Evolutionary conservation across 2,797 vertebrate species (phyloP).

Genomic region (Poliocrania exsul): DNA sequence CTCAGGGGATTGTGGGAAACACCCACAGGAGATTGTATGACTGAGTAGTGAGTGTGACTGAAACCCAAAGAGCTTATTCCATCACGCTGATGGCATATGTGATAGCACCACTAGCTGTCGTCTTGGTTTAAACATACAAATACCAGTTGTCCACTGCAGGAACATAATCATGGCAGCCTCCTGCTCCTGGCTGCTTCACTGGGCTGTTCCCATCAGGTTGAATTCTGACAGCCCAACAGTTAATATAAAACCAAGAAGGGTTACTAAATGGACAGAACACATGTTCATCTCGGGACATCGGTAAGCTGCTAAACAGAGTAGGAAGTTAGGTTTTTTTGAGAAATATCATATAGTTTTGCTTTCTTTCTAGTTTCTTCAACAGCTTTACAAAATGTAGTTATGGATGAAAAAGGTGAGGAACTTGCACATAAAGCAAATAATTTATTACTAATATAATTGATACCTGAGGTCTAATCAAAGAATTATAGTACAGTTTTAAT

Average conservation of each 20-base stretch:
- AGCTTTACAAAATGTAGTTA: not conserved
- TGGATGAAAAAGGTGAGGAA: not conserved
- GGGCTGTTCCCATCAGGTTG: fast-evolving
- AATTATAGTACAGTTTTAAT: not conserved
- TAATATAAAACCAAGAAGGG: not conserved
- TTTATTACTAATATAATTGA: not conserved
- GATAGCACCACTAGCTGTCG: not conserved
- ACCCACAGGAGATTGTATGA: not conserved
- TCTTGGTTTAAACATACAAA: not conserved
- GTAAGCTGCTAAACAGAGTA: not conserved
- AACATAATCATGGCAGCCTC: not conserved
- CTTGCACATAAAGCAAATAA: not conserved
- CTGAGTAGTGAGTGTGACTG: not conserved
- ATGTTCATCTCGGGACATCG: fast-evolving
- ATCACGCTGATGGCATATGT: not conserved
- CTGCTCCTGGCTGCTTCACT: not conserved
- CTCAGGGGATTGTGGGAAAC: not conserved
- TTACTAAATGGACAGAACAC: not conserved
- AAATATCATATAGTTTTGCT: not conserved
- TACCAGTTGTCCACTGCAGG: not conserved
- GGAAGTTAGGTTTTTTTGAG: not conserved
- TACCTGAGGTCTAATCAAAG: not conserved
- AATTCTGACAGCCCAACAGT: not conserved
- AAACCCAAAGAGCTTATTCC: not conserved
- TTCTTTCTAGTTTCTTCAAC: not conserved